Conservation (phyloP, 2,888 invertebrate species). For the Leucozona laternaria region DNA sequence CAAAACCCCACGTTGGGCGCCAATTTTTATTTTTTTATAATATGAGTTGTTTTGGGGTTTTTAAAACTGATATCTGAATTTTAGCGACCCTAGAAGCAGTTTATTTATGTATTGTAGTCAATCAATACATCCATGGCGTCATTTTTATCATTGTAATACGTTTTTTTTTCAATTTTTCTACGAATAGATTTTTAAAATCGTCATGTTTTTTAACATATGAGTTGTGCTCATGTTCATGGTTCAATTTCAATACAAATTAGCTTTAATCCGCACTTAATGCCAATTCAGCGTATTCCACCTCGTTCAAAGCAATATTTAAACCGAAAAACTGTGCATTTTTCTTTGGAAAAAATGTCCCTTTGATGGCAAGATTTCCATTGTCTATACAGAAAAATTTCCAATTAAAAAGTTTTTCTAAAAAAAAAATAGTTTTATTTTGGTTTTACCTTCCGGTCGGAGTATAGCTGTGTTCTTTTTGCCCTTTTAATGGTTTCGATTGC, state of each 20-base stretch:
- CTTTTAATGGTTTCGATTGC: slow-evolving; percentile 59
- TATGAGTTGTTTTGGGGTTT: too few relatives aligned
- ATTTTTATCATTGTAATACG: too few relatives aligned
- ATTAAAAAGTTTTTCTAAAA: slow-evolving; percentile 63
- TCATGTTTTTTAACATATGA: too few relatives aligned
- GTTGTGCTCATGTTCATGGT: too few relatives aligned
- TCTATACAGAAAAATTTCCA: slow-evolving; percentile 61
- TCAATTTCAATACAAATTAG: neutral
- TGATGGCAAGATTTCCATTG: slow-evolving; percentile 37
- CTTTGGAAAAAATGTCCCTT: slow-evolving; percentile 39
- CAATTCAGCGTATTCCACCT: neutral
- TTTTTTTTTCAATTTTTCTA: too few relatives aligned
- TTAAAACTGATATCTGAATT: too few relatives aligned
- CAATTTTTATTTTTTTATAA: too few relatives aligned
- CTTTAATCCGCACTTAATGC: neutral
- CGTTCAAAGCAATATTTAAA: slow-evolving; percentile 40
- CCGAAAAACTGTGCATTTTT: slow-evolving; percentile 34
- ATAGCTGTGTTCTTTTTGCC: slow-evolving; percentile 1
- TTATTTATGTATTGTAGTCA: too few relatives aligned
- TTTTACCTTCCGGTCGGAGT: neutral
- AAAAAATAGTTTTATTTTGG: slow-evolving; percentile 38
- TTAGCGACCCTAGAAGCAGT: too few relatives aligned
- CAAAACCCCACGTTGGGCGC: too few relatives aligned
- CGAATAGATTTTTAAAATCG: too few relatives aligned
- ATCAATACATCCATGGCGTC: too few relatives aligned